phyloP scores from a whole-genome alignment of 2,797 vertebrate genomes.

The Hydrocynus forskahlii region DNA sequence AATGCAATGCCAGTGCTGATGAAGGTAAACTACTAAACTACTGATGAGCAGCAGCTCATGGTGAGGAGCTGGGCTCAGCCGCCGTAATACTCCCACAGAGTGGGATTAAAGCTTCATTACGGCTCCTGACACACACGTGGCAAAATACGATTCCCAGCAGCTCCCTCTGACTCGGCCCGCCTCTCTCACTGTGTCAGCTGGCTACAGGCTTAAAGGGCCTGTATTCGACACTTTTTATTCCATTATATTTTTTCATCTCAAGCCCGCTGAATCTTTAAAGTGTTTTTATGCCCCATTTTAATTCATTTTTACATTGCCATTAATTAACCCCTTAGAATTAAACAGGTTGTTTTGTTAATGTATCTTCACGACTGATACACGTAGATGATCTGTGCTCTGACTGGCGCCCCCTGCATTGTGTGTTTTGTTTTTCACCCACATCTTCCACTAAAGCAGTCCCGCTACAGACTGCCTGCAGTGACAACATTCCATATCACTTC shows the following conservation, averaged over 20 bases:
- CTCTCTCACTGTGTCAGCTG: not conserved
- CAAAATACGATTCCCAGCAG: not conserved
- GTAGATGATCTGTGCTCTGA: no score
- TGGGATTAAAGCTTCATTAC: conserved; percentile 29
- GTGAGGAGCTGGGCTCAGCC: conserved; percentile 3
- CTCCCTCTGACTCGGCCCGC: not conserved
- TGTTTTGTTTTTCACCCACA: no score
- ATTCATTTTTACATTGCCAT: no score
- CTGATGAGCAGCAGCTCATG: conserved; percentile 6
- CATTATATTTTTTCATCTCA: not conserved
- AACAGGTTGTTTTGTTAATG: no score
- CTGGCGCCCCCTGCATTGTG: no score
- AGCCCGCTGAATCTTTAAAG: no score
- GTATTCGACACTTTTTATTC: not conserved
- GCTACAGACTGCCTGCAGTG: no score
- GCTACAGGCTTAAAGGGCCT: not conserved
- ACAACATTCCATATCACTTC: no score
- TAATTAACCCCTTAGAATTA: no score
- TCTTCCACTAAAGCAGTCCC: no score
- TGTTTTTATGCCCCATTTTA: no score
- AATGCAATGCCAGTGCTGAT: not conserved
- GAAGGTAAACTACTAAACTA: not conserved
- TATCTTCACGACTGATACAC: no score
- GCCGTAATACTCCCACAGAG: conserved; percentile 13
- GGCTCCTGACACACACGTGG: conserved; percentile 10